Percentiles rank a stretch among this genome's conserved stretches.
Conservation (phyloP, 2,888 invertebrate species). For the Hesperia comma region DNA sequence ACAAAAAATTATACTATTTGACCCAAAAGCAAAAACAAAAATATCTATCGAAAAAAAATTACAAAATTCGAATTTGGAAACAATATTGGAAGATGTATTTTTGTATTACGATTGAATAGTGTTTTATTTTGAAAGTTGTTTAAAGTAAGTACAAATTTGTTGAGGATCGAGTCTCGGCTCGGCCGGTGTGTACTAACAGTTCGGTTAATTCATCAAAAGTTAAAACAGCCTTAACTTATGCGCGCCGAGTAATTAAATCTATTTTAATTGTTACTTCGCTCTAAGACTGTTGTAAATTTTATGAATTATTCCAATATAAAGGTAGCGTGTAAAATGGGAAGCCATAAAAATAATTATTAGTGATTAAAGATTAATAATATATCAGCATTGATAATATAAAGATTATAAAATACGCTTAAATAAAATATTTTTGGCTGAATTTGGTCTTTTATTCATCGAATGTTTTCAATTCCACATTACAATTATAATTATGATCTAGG, state of each 20-base stretch:
- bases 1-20: slow-evolving; percentile 57
- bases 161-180: slow-evolving; percentile 62
- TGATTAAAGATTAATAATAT: slow-evolving; percentile 80
- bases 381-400: slow-evolving; percentile 83
- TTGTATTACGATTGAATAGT: slow-evolving; percentile 70
- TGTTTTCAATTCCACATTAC: slow-evolving; percentile 11
- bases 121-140: slow-evolving; percentile 63
- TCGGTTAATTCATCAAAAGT: slow-evolving; percentile 57
- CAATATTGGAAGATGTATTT: slow-evolving; percentile 75
- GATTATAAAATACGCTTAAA: slow-evolving; percentile 84
- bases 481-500: background rate
- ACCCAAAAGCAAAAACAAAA: slow-evolving; percentile 44
- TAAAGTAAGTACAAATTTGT: slow-evolving; percentile 77
- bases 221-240: slow-evolving; percentile 55
- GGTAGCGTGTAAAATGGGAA: slow-evolving; percentile 69
- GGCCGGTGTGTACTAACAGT: slow-evolving; percentile 68
- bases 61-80: slow-evolving; percentile 70
- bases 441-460: slow-evolving; percentile 64
- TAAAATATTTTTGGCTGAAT: slow-evolving; percentile 84
- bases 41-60: slow-evolving; percentile 38
- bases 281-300: slow-evolving; percentile 59
- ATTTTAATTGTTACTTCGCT: slow-evolving; percentile 32
- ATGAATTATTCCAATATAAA: slow-evolving; percentile 58
- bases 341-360: slow-evolving; percentile 75
- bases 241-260: slow-evolving; percentile 26